These are phyloP conservation scores for Gymnodraco acuticeps DNA, from an alignment of 2,797 vertebrate genomes.

Conservation along the genomic window DNA sequence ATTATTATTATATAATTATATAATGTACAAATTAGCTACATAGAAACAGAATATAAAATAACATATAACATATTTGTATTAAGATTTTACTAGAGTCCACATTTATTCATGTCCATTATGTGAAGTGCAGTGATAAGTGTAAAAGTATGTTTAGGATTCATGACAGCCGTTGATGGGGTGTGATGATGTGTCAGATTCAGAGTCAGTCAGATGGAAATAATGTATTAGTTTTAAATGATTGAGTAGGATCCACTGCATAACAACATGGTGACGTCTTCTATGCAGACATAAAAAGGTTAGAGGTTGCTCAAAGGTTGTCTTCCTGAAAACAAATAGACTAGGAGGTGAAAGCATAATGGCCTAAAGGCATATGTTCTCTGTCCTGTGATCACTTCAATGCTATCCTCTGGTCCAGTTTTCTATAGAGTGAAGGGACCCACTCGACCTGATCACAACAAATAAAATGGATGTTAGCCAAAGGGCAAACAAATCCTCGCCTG, in stretches of 20 bases:
- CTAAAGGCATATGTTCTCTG: slow-evolving; percentile 37
- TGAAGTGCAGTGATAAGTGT: too few relatives aligned
- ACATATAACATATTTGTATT: too few relatives aligned
- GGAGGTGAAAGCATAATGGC: slow-evolving; percentile 49
- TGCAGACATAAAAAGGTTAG: slow-evolving; percentile 27
- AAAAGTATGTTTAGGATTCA: too few relatives aligned
- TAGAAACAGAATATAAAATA: too few relatives aligned
- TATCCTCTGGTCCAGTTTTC: slow-evolving; percentile 30
- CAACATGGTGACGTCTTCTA: not conserved
- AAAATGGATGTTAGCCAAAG: slow-evolving; percentile 45
- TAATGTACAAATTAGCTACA: too few relatives aligned
- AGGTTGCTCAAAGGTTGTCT: slow-evolving; percentile 15
- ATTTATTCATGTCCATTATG: too few relatives aligned
- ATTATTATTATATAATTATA: too few relatives aligned
- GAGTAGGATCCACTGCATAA: not conserved
- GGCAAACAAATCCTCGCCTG: slow-evolving; percentile 15
- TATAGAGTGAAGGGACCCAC: slow-evolving; percentile 43
- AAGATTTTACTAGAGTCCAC: too few relatives aligned
- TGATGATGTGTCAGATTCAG: too few relatives aligned
- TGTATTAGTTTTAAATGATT: too few relatives aligned
- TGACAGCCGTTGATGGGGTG: too few relatives aligned
- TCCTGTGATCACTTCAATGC: slow-evolving; percentile 29
- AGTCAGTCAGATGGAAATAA: too few relatives aligned
- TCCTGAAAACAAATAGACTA: slow-evolving; percentile 42
- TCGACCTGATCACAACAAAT: slow-evolving; percentile 59